Conservation (phyloP, 2,888 invertebrate species). For the Gymnocheta viridis region DNA sequence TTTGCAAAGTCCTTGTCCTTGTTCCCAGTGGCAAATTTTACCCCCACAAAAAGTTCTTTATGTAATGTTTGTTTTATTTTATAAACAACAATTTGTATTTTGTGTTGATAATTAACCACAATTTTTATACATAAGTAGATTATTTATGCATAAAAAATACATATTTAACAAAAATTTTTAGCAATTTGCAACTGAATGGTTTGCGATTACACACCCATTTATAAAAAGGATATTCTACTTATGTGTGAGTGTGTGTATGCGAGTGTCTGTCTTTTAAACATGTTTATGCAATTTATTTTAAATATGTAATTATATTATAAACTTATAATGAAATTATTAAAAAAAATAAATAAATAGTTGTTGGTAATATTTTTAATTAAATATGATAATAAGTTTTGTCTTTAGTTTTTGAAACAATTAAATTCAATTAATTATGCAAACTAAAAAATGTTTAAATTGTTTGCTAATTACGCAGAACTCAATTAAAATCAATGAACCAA, state of each 20-base stretch:
- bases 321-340: constrained; percentile 5
- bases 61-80: constrained; percentile 4
- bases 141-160: constrained; percentile 38
- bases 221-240: not conserved
- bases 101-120: constrained; percentile 67
- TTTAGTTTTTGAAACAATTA: constrained; percentile 35
- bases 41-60: not conserved
- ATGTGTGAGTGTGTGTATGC: not conserved
- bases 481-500: constrained; percentile 54
- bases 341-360: not conserved
- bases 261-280: not conserved
- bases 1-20: not conserved
- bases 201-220: not conserved
- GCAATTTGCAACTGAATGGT: constrained; percentile 23
- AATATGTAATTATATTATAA: constrained; percentile 25
- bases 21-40: not conserved
- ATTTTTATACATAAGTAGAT: constrained; percentile 62
- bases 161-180: constrained; percentile 30
- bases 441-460: constrained; percentile 39
- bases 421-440: constrained; percentile 49
- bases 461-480: constrained; percentile 17
- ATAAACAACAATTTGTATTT: constrained; percentile 49
- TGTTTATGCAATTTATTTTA: constrained; percentile 32
- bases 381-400: constrained; percentile 43
- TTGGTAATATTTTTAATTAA: constrained; percentile 46